Evolutionary conservation across 1,140 invertebrate genomes (phyloP).

Genomic region (Theocolax elegans): DNA sequence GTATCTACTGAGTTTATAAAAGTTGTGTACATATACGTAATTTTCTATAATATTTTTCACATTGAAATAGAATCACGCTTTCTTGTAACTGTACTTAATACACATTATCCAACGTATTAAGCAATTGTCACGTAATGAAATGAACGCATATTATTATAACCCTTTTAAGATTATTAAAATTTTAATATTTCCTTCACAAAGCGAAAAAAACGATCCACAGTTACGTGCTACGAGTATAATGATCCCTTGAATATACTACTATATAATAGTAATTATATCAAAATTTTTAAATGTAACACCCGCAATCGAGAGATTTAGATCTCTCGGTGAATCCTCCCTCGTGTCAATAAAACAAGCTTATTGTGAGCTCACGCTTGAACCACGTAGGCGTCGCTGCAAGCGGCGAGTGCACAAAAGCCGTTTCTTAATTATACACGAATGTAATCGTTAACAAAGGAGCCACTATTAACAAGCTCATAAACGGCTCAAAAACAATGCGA

Average conservation of each 20-base stretch:
- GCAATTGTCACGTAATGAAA: too few species aligned
- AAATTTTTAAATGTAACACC: neutral
- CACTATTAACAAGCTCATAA: neutral
- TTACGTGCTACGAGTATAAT: neutral
- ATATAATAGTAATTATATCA: neutral
- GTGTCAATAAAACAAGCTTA: neutral
- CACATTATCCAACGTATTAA: too few species aligned
- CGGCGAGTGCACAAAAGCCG: neutral
- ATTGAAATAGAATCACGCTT: too few species aligned
- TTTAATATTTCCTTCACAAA: neutral
- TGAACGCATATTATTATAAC: neutral
- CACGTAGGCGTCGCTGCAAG: neutral
- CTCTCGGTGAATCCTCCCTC: neutral
- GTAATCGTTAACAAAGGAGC: neutral
- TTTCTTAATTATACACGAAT: neutral
- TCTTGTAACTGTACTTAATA: too few species aligned
- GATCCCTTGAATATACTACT: neutral
- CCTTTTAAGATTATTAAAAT: slow-evolving; percentile 1
- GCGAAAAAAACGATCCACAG: neutral
- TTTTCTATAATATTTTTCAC: too few species aligned
- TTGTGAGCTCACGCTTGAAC: neutral
- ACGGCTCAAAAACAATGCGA: neutral
- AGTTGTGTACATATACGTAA: too few species aligned
- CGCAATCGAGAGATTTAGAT: neutral
- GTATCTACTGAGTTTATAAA: too few species aligned